phyloP scores from a whole-genome alignment of 2,888 invertebrate species.

The Torymus tubicola region DNA sequence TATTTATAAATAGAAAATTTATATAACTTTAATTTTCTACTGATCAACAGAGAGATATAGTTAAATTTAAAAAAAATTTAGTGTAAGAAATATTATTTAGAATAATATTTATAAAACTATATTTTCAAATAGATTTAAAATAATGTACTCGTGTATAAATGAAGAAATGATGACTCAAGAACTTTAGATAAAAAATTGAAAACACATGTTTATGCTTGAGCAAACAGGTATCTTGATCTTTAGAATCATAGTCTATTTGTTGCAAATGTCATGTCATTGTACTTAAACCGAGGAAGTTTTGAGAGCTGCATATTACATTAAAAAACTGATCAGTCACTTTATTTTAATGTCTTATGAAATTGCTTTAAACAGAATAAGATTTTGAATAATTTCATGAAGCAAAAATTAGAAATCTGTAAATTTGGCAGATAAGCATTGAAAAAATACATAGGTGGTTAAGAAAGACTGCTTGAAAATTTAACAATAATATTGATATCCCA shows the following conservation, averaged over 20 bases:
- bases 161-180: constrained; percentile 46
- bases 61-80: not conserved
- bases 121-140: constrained; percentile 19
- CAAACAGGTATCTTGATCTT: constrained; percentile 29
- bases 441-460: no score
- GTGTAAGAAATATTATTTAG: constrained; percentile 1
- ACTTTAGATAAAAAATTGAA: constrained; percentile 45
- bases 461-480: no score
- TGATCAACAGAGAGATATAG: constrained; percentile 7
- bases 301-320: not conserved
- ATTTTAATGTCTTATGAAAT: no score
- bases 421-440: no score
- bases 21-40: constrained; percentile 12
- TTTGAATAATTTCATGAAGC: no score
- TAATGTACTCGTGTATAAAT: not conserved
- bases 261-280: no score
- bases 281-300: not conserved
- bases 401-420: no score
- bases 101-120: constrained; percentile 23
- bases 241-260: not conserved
- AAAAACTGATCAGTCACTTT: no score
- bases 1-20: constrained; percentile 27
- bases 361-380: no score
- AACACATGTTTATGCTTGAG: constrained; percentile 11
- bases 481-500: no score